Conservation (phyloP, 1,140 invertebrate genomes). For the Agrypnia vestita region DNA sequence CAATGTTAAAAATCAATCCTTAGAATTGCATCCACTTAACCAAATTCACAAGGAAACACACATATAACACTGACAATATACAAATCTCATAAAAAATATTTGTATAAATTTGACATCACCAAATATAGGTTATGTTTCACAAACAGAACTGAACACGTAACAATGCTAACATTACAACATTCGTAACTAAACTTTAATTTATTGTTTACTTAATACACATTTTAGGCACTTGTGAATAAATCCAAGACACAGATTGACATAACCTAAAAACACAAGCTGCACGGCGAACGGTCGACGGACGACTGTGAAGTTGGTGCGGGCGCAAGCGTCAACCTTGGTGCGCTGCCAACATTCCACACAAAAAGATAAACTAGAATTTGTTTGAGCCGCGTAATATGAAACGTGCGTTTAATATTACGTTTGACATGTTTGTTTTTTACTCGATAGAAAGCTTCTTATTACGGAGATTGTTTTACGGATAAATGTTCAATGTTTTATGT, state of each 20-base stretch:
- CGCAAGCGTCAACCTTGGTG: slow-evolving; percentile 55
- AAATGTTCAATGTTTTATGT: slow-evolving; percentile 17
- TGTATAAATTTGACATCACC: slow-evolving; percentile 55
- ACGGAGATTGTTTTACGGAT: slow-evolving; percentile 23
- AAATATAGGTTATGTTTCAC: slow-evolving; percentile 51
- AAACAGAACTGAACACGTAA: slow-evolving; percentile 47
- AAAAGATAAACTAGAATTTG: slow-evolving; percentile 46
- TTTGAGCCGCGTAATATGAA: slow-evolving; percentile 53
- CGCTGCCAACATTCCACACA: slow-evolving; percentile 53
- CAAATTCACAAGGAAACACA: slow-evolving; percentile 45
- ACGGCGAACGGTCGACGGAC: slow-evolving; percentile 51
- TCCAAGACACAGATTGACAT: slow-evolving; percentile 54
- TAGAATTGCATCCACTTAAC: slow-evolving; percentile 42
- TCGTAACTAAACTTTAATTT: slow-evolving; percentile 47
- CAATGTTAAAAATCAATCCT: slow-evolving; percentile 43
- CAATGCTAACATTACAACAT: slow-evolving; percentile 48
- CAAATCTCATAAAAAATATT: slow-evolving; percentile 52
- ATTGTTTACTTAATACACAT: slow-evolving; percentile 56
- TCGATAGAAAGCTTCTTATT: slow-evolving; percentile 22
- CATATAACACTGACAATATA: slow-evolving; percentile 48
- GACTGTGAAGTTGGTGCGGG: slow-evolving; percentile 54
- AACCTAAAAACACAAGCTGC: slow-evolving; percentile 51
- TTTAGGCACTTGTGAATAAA: slow-evolving; percentile 51
- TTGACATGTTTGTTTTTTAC: slow-evolving; percentile 52
- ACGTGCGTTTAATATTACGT: slow-evolving; percentile 52